These are phyloP conservation scores for Urocynchramus pylzowi DNA, from an alignment of 2,113 vertebrate species.

Conservation along the genomic window DNA sequence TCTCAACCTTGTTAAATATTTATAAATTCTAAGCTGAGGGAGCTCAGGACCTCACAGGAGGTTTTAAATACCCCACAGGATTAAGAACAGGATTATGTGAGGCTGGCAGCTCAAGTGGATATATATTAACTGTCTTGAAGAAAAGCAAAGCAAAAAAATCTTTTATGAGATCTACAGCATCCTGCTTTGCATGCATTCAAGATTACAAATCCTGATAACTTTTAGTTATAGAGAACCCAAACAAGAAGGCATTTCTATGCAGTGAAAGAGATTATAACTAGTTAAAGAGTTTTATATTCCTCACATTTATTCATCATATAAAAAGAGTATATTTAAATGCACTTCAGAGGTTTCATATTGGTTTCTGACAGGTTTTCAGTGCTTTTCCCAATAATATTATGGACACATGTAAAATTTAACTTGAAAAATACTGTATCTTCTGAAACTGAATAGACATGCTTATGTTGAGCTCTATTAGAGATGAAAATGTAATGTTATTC, in stretches of 20 bases:
- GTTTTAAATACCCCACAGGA: background rate
- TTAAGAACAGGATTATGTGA: conserved; percentile 8
- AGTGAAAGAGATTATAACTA: background rate
- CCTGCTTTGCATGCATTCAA: background rate
- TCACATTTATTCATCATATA: background rate
- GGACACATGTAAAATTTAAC: background rate
- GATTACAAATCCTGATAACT: background rate
- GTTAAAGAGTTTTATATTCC: background rate
- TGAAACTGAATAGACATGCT: background rate
- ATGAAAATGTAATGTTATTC: background rate
- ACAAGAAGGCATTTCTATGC: background rate
- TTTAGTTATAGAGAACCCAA: background rate
- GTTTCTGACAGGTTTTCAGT: background rate
- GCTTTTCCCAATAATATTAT: background rate
- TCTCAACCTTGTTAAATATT: background rate
- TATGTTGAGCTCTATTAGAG: background rate
- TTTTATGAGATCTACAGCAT: background rate
- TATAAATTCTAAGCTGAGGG: background rate
- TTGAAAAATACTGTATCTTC: background rate
- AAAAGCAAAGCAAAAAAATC: background rate
- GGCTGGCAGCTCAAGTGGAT: background rate
- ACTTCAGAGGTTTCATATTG: background rate
- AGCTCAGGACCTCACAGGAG: background rate
- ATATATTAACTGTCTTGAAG: background rate
- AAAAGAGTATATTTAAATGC: background rate